Evolutionary conservation across 2,113 vertebrate genomes (phyloP).

Genomic region (Suncus etruscus): DNA sequence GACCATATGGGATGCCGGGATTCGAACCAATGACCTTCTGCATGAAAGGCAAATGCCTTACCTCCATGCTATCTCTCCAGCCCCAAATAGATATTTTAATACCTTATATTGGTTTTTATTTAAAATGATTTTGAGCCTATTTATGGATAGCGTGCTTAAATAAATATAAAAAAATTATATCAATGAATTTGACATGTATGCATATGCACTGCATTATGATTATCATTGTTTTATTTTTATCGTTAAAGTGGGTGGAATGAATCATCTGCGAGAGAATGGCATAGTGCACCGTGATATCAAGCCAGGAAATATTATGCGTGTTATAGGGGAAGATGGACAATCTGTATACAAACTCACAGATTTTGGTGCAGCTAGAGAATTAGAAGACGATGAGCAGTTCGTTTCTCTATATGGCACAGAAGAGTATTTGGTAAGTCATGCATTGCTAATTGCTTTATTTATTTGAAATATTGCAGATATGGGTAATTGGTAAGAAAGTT

Average conservation of each 20-base stretch:
- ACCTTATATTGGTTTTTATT: background rate
- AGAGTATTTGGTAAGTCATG: constrained; percentile 95
- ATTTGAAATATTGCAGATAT: background rate
- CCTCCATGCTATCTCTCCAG: too few relatives aligned
- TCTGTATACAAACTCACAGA: constrained; percentile 99
- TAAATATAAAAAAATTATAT: background rate
- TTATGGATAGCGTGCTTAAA: background rate
- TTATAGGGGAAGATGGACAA: constrained; percentile 96
- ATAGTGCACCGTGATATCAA: constrained; percentile 99
- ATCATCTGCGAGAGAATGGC: constrained; percentile 97
- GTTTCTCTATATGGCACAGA: constrained; percentile 99
- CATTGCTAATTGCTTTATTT: constrained; percentile 60
- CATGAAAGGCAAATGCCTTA: too few relatives aligned
- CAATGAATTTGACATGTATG: background rate
- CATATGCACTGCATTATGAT: background rate
- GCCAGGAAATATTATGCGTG: constrained; percentile 98
- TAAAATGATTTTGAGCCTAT: constrained; percentile 11
- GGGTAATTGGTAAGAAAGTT: constrained; percentile 38
- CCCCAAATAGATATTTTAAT: constrained; percentile 24
- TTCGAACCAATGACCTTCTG: too few relatives aligned
- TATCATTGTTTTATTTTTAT: constrained; percentile 57
- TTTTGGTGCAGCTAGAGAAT: constrained; percentile 96
- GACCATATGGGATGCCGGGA: too few relatives aligned
- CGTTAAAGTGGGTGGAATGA: constrained; percentile 96
- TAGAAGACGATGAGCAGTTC: constrained; percentile 99